Conservation (phyloP, 2,113 vertebrate genomes). For the Lontra canadensis region DNA sequence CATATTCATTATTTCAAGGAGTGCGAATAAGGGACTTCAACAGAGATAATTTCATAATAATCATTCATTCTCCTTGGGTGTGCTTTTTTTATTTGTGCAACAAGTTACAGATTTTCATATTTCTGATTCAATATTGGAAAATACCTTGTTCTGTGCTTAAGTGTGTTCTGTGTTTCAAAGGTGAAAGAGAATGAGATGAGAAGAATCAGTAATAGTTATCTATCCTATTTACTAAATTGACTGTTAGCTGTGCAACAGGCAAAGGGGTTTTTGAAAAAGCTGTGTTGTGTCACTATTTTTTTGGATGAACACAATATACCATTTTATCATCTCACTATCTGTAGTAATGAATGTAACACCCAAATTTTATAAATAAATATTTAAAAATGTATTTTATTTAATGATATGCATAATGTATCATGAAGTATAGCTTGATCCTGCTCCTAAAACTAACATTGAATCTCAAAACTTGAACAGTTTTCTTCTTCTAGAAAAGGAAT, state of each 20-base stretch:
- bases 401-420: not conserved
- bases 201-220: not conserved
- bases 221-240: not conserved
- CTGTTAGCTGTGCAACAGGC: not conserved
- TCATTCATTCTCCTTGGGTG: not conserved
- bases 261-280: conserved; percentile 13
- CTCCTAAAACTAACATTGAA: not conserved
- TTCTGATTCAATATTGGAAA: not conserved
- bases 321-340: conserved; percentile 14
- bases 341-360: not conserved
- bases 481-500: conserved; percentile 25
- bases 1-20: not conserved
- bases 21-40: not conserved
- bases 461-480: not conserved
- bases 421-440: conserved; percentile 14
- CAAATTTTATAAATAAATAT: not conserved
- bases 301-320: not conserved
- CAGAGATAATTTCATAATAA: not conserved
- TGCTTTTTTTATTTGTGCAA: not conserved
- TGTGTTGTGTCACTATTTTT: not conserved
- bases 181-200: conserved; percentile 23
- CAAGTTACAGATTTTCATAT: not conserved
- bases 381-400: conserved; percentile 24
- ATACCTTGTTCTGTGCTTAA: not conserved
- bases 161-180: conserved; percentile 14